Evolutionary conservation across 2,888 invertebrate genomes (phyloP).

Genomic region (Trypoxylon attenuatum): DNA sequence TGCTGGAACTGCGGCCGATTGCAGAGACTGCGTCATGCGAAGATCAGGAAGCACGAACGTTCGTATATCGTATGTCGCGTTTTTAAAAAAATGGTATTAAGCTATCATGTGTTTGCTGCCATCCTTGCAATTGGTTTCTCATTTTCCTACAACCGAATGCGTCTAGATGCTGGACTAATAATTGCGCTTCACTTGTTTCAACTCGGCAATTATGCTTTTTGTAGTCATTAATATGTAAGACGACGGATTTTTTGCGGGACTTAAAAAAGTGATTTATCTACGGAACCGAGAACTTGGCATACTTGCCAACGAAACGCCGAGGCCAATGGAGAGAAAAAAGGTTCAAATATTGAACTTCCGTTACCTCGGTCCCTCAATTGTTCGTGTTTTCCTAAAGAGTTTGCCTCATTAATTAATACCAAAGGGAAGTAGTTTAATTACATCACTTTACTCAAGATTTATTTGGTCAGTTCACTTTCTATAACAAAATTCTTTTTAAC

Average conservation of each 20-base stretch:
- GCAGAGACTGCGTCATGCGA: no score
- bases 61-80: no score
- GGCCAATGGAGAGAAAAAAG: constrained; percentile 32
- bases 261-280: constrained; percentile 22
- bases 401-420: constrained; percentile 45
- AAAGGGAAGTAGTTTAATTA: constrained; percentile 28
- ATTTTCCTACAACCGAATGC: no score
- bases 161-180: no score
- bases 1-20: neutral
- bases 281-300: constrained; percentile 31
- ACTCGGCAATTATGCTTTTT: neutral
- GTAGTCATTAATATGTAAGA: constrained; percentile 4
- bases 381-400: constrained; percentile 33
- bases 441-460: constrained; percentile 9
- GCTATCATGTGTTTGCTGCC: no score
- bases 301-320: constrained; percentile 21
- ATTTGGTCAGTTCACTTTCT: constrained; percentile 14
- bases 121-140: no score
- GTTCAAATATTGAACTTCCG: constrained; percentile 46
- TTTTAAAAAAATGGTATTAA: no score
- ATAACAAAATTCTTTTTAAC: no score
- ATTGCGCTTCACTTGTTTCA: neutral
- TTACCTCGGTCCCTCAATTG: constrained; percentile 17
- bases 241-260: constrained; percentile 1
- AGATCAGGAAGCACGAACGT: no score